Conservation (phyloP, 2,797 vertebrate species). For the Capromys pilorides region DNA sequence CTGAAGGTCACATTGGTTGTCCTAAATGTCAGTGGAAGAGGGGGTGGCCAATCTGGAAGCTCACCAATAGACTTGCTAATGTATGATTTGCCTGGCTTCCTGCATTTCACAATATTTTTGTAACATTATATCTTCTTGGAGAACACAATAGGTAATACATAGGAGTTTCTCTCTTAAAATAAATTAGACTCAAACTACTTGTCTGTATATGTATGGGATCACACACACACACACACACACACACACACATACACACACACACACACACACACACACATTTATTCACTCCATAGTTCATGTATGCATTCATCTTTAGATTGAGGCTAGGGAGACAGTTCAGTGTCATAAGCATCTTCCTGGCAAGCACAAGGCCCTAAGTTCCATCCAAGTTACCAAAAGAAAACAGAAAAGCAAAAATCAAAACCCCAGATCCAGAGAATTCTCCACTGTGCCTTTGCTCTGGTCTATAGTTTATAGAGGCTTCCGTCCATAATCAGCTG, state of each 20-base stretch:
- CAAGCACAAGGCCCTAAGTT: too few relatives aligned
- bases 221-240: neutral
- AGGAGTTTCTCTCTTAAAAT: neutral
- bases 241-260: neutral
- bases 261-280: neutral
- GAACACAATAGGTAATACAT: neutral
- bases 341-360: too few relatives aligned
- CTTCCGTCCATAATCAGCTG: neutral
- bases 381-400: too few relatives aligned
- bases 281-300: neutral
- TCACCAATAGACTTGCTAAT: slow-evolving; percentile 56
- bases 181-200: neutral
- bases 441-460: neutral
- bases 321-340: too few relatives aligned
- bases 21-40: slow-evolving; percentile 17
- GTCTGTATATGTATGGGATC: neutral
- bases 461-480: neutral
- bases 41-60: slow-evolving; percentile 63
- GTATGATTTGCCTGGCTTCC: slow-evolving; percentile 51
- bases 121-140: slow-evolving; percentile 31
- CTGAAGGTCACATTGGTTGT: slow-evolving; percentile 26
- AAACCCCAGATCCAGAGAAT: neutral
- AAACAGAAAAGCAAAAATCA: too few relatives aligned
- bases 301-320: neutral
- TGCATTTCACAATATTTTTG: slow-evolving; percentile 53